Conservation (phyloP, 2,888 invertebrate species). For the Nowickia ferox region DNA sequence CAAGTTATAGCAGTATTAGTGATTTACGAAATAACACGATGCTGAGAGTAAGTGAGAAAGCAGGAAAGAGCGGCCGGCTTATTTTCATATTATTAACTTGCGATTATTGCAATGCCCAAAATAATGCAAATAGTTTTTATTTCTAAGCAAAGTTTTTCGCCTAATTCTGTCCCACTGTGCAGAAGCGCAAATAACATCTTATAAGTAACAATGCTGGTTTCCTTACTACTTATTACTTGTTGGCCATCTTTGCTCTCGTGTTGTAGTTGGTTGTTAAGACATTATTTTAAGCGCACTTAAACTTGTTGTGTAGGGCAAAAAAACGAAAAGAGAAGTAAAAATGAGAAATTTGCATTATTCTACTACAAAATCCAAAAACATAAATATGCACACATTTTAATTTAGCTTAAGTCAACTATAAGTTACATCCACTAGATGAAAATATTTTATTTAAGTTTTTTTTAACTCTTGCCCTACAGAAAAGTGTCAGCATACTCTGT, state of each 20-base stretch:
- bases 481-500: neutral
- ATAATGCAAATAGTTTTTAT: too few species aligned
- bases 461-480: neutral
- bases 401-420: constrained; percentile 49
- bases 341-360: constrained; percentile 36
- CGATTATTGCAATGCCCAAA: too few species aligned
- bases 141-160: too few species aligned
- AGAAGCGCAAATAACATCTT: neutral
- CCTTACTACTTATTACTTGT: neutral
- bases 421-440: constrained; percentile 18
- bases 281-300: constrained; percentile 40
- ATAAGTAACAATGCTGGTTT: neutral
- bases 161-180: neutral
- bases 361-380: too few species aligned
- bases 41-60: too few species aligned
- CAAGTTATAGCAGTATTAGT: too few species aligned
- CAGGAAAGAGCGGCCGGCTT: too few species aligned
- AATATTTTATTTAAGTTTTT: neutral
- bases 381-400: constrained; percentile 47
- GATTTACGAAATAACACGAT: too few species aligned
- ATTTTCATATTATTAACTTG: too few species aligned
- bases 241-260: neutral
- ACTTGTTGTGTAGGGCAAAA: neutral
- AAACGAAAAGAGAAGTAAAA: neutral
- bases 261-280: constrained; percentile 27